Evolutionary conservation across 2,113 vertebrate genomes (phyloP).

Genomic region (Hassar affinis): DNA sequence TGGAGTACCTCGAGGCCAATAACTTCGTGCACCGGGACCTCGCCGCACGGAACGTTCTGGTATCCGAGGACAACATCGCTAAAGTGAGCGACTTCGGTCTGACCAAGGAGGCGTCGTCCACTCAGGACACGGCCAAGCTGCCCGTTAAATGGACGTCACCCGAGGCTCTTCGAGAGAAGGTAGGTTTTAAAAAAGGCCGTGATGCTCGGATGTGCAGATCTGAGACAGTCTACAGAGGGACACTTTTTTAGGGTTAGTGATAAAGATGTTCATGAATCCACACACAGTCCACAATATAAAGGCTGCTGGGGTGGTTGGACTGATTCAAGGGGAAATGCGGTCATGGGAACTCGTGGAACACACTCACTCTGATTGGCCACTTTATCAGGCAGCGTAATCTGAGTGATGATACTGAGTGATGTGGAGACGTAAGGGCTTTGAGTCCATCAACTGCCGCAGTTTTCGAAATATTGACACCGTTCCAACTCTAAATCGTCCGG

Average conservation of each 20-base stretch:
- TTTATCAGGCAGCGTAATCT: too few species aligned
- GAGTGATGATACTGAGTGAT: background rate
- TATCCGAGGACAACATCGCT: slow-evolving; percentile 93
- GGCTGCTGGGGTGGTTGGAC: background rate
- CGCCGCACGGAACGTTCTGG: slow-evolving; percentile 91
- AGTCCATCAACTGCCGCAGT: too few species aligned
- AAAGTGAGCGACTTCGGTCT: slow-evolving; percentile 98
- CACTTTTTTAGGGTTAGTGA: too few species aligned
- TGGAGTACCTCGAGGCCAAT: slow-evolving; percentile 93
- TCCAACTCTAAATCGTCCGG: too few species aligned
- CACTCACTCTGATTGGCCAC: background rate
- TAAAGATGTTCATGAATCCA: background rate
- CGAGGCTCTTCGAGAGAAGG: slow-evolving; percentile 95
- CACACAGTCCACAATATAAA: background rate
- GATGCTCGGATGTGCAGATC: background rate
- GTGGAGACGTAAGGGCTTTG: background rate
- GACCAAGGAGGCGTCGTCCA: slow-evolving; percentile 92
- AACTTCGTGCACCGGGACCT: slow-evolving; percentile 95
- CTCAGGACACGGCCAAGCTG: slow-evolving; percentile 91
- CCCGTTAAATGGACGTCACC: slow-evolving; percentile 95
- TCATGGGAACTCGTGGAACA: background rate
- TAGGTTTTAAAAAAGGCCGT: slow-evolving; percentile 32
- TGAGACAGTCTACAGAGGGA: too few species aligned
- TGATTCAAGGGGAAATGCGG: background rate
- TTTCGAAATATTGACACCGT: too few species aligned